phyloP scores from a whole-genome alignment of 1,140 invertebrate genomes.

The Aporrectodea caliginosa region DNA sequence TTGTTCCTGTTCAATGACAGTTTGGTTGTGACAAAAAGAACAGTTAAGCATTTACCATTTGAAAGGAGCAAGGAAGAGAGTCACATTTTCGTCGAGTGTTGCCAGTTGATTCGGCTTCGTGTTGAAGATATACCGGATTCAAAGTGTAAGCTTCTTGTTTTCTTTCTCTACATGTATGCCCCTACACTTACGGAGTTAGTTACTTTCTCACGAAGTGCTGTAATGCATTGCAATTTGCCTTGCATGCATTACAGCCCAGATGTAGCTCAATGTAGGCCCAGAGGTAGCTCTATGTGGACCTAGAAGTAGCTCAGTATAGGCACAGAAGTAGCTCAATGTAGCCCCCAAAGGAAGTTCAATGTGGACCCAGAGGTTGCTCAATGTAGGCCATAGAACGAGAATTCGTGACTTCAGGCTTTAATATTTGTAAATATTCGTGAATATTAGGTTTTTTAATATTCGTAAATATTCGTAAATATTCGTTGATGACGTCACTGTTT shows the following conservation, averaged over 20 bases:
- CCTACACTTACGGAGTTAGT: no score
- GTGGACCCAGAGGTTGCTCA: neutral
- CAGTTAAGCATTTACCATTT: conserved; percentile 44
- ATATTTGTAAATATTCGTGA: no score
- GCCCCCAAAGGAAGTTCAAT: neutral
- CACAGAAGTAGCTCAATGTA: no score
- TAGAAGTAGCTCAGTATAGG: neutral
- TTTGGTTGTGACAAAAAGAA: conserved; percentile 42
- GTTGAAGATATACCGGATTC: conserved; percentile 46
- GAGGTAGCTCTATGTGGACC: neutral
- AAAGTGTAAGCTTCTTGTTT: conserved; percentile 43
- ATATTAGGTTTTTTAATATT: no score
- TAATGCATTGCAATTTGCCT: neutral
- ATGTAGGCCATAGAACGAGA: no score
- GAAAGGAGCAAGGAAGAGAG: conserved; percentile 40
- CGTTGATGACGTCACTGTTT: no score
- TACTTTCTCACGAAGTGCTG: neutral
- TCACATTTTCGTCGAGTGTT: conserved; percentile 43
- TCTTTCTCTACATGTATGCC: no score
- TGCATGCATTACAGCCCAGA: neutral
- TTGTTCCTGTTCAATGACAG: conserved; percentile 48
- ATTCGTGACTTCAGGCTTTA: no score
- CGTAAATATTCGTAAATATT: no score
- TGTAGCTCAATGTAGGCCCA: neutral
- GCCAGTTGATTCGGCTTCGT: conserved; percentile 37